These are phyloP conservation scores for Himalopsyche tibetana DNA, from an alignment of 2,888 invertebrate genomes.

Conservation along the genomic window DNA sequence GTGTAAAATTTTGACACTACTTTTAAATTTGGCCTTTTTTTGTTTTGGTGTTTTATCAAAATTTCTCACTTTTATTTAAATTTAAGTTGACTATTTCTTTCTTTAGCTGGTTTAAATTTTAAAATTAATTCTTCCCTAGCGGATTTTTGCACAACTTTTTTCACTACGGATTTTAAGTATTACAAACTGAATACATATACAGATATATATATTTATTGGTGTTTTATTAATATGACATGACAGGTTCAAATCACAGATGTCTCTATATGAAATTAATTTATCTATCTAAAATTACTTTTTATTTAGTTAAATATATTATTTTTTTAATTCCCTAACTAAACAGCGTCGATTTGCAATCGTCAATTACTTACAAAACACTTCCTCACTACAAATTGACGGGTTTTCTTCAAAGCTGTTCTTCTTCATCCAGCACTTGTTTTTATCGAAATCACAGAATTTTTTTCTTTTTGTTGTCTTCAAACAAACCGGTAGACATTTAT, in stretches of 20 bases:
- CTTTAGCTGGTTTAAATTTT: neutral
- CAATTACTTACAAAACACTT: slow-evolving; percentile 20
- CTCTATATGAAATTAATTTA: slow-evolving; percentile 11
- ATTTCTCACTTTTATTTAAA: slow-evolving; percentile 41
- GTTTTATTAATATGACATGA: slow-evolving; percentile 40
- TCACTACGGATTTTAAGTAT: slow-evolving; percentile 13
- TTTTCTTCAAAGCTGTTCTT: slow-evolving; percentile 1
- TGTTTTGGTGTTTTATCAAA: slow-evolving; percentile 50
- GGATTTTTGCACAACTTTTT: slow-evolving; percentile 12
- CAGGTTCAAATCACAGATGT: slow-evolving; percentile 22
- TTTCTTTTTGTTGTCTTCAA: neutral
- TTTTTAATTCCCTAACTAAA: slow-evolving; percentile 25
- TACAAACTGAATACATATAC: slow-evolving; percentile 4
- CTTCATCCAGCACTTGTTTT: neutral
- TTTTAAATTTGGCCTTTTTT: slow-evolving; percentile 52
- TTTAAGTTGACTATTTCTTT: neutral
- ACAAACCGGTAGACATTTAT: neutral
- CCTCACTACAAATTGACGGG: slow-evolving; percentile 8
- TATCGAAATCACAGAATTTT: slow-evolving; percentile 21
- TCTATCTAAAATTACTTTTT: slow-evolving; percentile 22
- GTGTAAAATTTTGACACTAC: slow-evolving; percentile 45
- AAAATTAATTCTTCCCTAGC: slow-evolving; percentile 3
- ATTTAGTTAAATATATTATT: neutral
- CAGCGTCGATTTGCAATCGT: slow-evolving; percentile 15
- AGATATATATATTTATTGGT: slow-evolving; percentile 27